A percentile compares a stretch with the other conserved stretches of the same genome.
Evolutionary conservation across 2,113 vertebrate species (phyloP).

Genomic region (Oreochromis aureus): DNA sequence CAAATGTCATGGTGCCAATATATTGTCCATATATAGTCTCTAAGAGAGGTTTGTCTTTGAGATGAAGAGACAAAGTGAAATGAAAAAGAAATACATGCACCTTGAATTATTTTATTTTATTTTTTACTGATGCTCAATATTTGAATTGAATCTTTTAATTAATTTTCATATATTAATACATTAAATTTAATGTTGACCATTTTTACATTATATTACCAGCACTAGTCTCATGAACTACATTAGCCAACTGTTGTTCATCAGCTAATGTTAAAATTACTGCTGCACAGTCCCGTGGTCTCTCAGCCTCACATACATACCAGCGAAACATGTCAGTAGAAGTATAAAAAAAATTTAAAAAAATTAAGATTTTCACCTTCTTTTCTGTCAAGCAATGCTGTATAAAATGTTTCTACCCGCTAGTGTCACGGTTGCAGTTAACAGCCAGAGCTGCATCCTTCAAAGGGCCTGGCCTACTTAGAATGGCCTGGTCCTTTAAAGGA

Average conservation of each 20-base stretch:
- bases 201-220: background rate
- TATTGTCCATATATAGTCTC: too few species aligned
- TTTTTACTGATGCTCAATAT: background rate
- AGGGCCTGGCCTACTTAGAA: background rate
- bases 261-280: background rate
- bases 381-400: background rate
- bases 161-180: background rate
- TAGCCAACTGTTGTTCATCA: background rate
- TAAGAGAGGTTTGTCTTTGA: background rate
- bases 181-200: background rate
- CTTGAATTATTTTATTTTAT: background rate
- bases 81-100: background rate
- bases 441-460: background rate
- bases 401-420: fast-evolving
- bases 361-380: background rate
- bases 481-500: background rate
- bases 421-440: background rate
- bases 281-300: background rate
- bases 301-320: background rate
- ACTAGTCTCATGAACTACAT: background rate
- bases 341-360: background rate
- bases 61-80: background rate
- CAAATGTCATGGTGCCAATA: too few species aligned
- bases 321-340: too few species aligned
- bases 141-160: background rate